Conservation (phyloP, 2,113 vertebrate species). For the Planiliza haematocheilus region DNA sequence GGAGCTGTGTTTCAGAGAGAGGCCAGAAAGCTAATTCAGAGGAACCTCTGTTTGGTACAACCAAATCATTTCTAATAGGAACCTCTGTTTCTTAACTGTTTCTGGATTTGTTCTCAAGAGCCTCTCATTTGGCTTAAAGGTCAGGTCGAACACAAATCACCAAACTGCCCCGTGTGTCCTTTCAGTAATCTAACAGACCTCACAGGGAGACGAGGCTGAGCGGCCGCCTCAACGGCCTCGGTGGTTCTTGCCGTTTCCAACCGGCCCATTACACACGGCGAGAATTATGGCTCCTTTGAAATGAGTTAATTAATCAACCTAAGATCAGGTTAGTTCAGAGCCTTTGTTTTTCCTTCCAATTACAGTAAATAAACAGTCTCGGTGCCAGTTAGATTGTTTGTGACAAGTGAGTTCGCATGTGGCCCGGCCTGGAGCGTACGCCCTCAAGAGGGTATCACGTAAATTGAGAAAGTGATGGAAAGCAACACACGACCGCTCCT, state of each 20-base stretch:
- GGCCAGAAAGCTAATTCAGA: not conserved
- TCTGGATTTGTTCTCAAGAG: conserved; percentile 58
- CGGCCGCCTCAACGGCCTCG: conserved; percentile 43
- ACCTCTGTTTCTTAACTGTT: conserved; percentile 49
- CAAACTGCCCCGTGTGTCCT: conserved; percentile 65
- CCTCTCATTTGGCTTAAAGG: conserved; percentile 71
- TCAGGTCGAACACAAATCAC: conserved; percentile 76
- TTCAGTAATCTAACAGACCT: conserved; percentile 67
- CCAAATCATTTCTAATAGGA: conserved; percentile 48
- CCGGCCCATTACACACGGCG: conserved; percentile 55
- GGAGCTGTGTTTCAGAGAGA: not conserved
- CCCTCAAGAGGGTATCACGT: conserved; percentile 27
- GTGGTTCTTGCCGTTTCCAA: conserved; percentile 53
- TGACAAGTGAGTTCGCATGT: conserved; percentile 44
- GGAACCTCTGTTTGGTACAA: conserved; percentile 11
- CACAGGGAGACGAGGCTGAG: conserved; percentile 41
- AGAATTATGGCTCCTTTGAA: conserved; percentile 57
- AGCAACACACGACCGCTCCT: conserved; percentile 6
- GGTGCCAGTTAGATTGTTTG: conserved; percentile 47
- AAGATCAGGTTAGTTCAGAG: conserved; percentile 54
- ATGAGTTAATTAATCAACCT: conserved; percentile 70
- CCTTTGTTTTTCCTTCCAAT: conserved; percentile 63
- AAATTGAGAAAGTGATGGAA: conserved; percentile 53
- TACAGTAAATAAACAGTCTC: conserved; percentile 59
- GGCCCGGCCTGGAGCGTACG: conserved; percentile 14